Base-by-base conservation (phyloP, 2,888 invertebrate species). In the Eustalomyia histrio region DNA sequence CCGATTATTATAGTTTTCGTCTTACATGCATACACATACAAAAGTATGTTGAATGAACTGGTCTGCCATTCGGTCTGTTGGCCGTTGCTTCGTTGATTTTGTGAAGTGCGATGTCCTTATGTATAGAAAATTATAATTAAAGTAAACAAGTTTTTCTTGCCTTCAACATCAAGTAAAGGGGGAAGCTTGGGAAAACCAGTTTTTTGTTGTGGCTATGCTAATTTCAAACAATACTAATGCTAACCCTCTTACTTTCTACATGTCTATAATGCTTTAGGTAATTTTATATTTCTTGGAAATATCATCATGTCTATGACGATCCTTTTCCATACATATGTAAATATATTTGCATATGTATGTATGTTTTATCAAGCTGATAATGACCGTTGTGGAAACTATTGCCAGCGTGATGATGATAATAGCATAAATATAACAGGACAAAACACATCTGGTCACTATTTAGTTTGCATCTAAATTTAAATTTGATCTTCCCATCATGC, bases 171-270 rank as follows among this genome's bases (percentile, higher is more conserved):
- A 12, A 4, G 43, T 8, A 52, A 53, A 39, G 43, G 43, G 21
- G 61, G 17, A 61, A 17, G 65, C 61, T 58, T 68, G 75, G 53
- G 61, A 75, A 74, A 75, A 68, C 75, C 53, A 68, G 67, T 75
- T 75, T 74, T 75, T 52, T 16, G 17, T 17, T 39, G 61, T 21
- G 14, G 29, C 10, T 39, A 65, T 33, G 52, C 52, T 52, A 52
- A 73, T 21, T 53, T 21, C 18, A 68, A 61, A 52, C n/a, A 53
- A 12, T 53, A 55, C 61, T 47, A 29, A 60, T 29, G 16, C 29
- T 67, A 61, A 67, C 67, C 75, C 53, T 61, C 61, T 52, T 29
- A 29, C 7, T 29, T 29, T 6, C 29, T 29, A 6, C 7, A 6
- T 29, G 29, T 29, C 6, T 4, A 7, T 29, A 29, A 7, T 6